Base-by-base conservation (phyloP, 1,140 invertebrate species). In the Musca vetustissima region DNA sequence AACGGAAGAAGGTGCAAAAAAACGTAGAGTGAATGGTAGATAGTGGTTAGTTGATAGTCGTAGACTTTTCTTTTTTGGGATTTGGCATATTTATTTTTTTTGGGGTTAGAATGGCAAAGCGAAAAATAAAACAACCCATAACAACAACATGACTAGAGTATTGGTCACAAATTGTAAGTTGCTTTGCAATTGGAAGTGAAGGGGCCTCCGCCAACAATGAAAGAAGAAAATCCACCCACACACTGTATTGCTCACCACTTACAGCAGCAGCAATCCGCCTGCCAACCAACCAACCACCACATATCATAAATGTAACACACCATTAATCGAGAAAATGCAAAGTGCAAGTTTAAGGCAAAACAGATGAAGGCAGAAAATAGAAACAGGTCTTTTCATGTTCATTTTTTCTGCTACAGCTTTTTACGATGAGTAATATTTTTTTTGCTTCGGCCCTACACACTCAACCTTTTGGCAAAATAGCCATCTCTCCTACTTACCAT, bases 401-500 rank as follows among this genome's bases (percentile, higher is more conserved):
- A 17, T 19, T 19, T 17, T 59, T 2, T n/a, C 15, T 52, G 36
- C 28, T 28, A 28, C 28, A 28, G 19, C 19, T 24, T 8, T 43
- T 25, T 9, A 52, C 21, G 57, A 43, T 61, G 57, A 61, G 25
- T 61, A 61, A 61, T 61, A 61, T 61, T 43, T 21, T 61, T 43
- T 11, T 7, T 43, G 1, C 36, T 7, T 32, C 9, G 28, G 28
- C 28, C 28, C 28, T 32, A 9, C 28, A 32, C 28, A 32, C n/a
- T n/a, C n/a, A n/a, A n/a, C 28, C 28, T 8, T 28, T 28, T 8
- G 3, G 8, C 28, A 28, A 28, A 28, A 8, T 28, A 4, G 13
- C 36, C 11, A 13, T 43, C 13, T 2, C 36, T 8, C 6, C 8
- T 66, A 80, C 78, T 80, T 59, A 80, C 78, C 78, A 80, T 69